Evolutionary conservation across 2,888 invertebrate genomes (phyloP).

Genomic region (Azorinus chamasolen): DNA sequence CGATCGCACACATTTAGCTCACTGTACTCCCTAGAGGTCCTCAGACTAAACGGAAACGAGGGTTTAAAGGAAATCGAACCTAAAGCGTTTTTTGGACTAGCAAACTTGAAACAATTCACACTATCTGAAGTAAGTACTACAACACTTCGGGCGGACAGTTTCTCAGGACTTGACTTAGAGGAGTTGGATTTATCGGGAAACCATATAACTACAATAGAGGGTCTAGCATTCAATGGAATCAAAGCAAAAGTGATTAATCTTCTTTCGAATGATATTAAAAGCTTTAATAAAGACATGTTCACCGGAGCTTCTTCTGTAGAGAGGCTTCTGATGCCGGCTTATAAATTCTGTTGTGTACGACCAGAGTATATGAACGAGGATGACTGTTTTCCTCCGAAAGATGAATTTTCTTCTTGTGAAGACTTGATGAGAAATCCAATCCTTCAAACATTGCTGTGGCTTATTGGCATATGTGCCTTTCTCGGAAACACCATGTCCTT

Average conservation of each 20-base stretch:
- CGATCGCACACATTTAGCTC: background rate
- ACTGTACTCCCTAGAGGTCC: background rate
- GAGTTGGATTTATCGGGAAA: conserved; percentile 11
- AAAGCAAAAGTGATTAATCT: conserved; percentile 11
- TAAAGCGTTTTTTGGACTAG: conserved; percentile 10
- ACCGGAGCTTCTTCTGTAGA: conserved; percentile 8
- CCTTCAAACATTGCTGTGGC: conserved; percentile 61
- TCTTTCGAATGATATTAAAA: conserved; percentile 1
- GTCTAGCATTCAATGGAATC: conserved; percentile 12
- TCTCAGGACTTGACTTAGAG: conserved; percentile 11
- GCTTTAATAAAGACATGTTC: conserved; percentile 16
- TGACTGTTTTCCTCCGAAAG: conserved; percentile 59
- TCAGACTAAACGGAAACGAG: conserved; percentile 9
- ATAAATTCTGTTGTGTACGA: conserved; percentile 32
- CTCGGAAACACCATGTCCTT: conserved; percentile 62
- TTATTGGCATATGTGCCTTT: conserved; percentile 60
- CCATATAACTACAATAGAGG: background rate
- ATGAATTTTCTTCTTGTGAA: conserved; percentile 60
- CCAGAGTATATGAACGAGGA: conserved; percentile 39
- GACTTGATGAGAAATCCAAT: conserved; percentile 66
- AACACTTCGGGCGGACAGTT: conserved; percentile 8
- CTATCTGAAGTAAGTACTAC: background rate
- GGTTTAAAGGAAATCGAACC: conserved; percentile 1
- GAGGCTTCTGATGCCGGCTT: conserved; percentile 8
- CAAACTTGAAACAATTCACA: background rate